Evolutionary conservation across 2,888 invertebrate genomes (phyloP), one percentile per base, ranked within the genome.

Genomic region (Sthenelais limicola): DNA sequence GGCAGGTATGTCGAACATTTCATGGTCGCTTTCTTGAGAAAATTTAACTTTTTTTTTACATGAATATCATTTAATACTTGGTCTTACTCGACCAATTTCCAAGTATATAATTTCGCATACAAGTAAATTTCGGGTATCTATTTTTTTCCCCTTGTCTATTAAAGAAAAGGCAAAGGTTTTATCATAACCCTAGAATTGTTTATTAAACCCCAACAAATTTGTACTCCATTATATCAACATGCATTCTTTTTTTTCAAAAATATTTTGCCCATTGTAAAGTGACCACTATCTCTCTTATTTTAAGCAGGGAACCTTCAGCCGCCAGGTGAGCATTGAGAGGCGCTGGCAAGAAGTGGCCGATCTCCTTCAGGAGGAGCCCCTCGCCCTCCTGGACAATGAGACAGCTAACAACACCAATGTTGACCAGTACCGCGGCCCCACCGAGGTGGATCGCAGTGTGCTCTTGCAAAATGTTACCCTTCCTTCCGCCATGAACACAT

Each of bases 391-490:
- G 24, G 18, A 18, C 18, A 9, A 12, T 9, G 12, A 43, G 43
- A 43, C 43, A 9, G 43, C 9, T 9, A 18, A 9, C 43, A 43
- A 43, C 43, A 43, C 43, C 43, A 43, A 43, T 18, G 18, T 43
- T 18, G 43, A 12, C 43, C n/a, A n/a, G n/a, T n/a, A n/a, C n/a
- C n/a, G n/a, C n/a, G 24, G 30, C 33, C 32, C 48, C 9, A 9
- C 28, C 12, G 30, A 26, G 18, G 15, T n/a, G 2, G 9, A n/a
- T 18, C 26, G 21, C 30, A 33, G n/a, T 28, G n/a, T 24, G 24
- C 80, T 85, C 62, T 78, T 85, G 38, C 83, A 83, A 75, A 84
- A 85, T 76, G 84, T 80, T n/a, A 80, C 82, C 3, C 75, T 84
- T 79, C 81, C 83, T 15, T 35, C 26, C 15, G 28, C 51, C 18